Evolutionary conservation across 2,113 vertebrate genomes (phyloP).

Genomic region (Coryphaenoides rupestris): DNA sequence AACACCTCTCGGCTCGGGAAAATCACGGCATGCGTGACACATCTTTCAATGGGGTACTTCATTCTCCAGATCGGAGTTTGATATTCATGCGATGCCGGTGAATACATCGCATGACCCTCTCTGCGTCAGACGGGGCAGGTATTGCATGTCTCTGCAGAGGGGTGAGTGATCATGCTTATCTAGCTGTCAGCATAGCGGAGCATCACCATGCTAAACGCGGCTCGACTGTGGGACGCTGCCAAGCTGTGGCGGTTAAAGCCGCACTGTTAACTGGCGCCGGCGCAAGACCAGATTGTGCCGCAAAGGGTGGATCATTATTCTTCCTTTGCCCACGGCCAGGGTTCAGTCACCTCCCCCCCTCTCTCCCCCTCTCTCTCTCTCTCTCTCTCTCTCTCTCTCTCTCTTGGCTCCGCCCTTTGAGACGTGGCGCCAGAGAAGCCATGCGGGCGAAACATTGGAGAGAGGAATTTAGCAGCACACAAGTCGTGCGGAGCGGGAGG

Average conservation of each 20-base stretch:
- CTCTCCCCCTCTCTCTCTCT: too few relatives aligned
- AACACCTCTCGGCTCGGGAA: slow-evolving; percentile 19
- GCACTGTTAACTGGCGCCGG: background rate
- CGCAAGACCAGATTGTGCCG: background rate
- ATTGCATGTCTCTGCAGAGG: background rate
- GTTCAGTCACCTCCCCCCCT: background rate
- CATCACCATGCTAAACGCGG: background rate
- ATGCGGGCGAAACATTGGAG: background rate
- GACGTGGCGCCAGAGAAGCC: too few relatives aligned
- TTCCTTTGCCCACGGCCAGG: background rate
- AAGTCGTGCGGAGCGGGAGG: slow-evolving; percentile 6
- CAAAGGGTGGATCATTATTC: slow-evolving; percentile 7
- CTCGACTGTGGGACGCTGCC: background rate
- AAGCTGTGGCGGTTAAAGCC: background rate
- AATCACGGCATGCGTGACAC: slow-evolving; percentile 25
- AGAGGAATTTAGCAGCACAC: slow-evolving; percentile 22
- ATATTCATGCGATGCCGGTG: slow-evolving; percentile 34
- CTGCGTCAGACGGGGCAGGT: background rate
- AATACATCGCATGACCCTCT: slow-evolving; percentile 27
- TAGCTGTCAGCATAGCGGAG: background rate
- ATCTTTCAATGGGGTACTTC: slow-evolving; percentile 18
- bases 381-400: too few relatives aligned
- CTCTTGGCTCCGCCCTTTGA: background rate
- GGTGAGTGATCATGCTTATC: background rate
- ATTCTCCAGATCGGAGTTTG: slow-evolving; percentile 18